Conservation (phyloP, 2,113 vertebrate genomes). For the Pleuronectes platessa region DNA sequence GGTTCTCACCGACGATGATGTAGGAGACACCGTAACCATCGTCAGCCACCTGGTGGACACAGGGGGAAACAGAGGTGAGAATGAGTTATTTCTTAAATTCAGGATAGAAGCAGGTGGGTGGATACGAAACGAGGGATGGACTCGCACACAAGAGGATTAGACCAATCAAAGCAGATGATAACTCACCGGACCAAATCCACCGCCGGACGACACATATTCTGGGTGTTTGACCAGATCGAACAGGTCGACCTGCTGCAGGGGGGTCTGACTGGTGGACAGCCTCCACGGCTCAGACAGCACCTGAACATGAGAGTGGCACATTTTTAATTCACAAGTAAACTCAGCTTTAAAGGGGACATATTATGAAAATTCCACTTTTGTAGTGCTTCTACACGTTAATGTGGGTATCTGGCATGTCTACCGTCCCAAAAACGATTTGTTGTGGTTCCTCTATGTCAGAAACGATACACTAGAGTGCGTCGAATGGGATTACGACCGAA, state of each 20-base stretch:
- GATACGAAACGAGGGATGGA: too few species aligned
- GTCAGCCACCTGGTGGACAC: conserved; percentile 88
- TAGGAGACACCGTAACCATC: conserved; percentile 99
- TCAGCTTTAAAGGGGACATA: not conserved
- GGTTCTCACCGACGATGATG: conserved; percentile 89
- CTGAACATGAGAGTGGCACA: conserved; percentile 63
- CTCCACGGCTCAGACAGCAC: conserved; percentile 97
- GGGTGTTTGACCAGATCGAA: conserved; percentile 90
- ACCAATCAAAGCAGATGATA: not conserved
- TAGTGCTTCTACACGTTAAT: too few species aligned
- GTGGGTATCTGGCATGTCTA: too few species aligned
- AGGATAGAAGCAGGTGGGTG: too few species aligned
- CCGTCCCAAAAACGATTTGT: too few species aligned
- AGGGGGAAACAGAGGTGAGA: not conserved
- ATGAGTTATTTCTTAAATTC: too few species aligned
- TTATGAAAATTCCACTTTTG: too few species aligned
- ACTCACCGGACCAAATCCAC: conserved; percentile 96
- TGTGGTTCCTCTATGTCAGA: too few species aligned
- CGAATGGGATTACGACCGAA: too few species aligned
- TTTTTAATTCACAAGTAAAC: not conserved
- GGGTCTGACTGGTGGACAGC: conserved; percentile 97
- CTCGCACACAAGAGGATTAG: too few species aligned
- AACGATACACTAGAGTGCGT: too few species aligned
- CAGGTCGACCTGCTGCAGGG: conserved; percentile 89
- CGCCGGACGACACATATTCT: conserved; percentile 88